These are phyloP conservation scores for Morus bassanus DNA, from an alignment of 2,797 vertebrate genomes.

Conservation along the genomic window DNA sequence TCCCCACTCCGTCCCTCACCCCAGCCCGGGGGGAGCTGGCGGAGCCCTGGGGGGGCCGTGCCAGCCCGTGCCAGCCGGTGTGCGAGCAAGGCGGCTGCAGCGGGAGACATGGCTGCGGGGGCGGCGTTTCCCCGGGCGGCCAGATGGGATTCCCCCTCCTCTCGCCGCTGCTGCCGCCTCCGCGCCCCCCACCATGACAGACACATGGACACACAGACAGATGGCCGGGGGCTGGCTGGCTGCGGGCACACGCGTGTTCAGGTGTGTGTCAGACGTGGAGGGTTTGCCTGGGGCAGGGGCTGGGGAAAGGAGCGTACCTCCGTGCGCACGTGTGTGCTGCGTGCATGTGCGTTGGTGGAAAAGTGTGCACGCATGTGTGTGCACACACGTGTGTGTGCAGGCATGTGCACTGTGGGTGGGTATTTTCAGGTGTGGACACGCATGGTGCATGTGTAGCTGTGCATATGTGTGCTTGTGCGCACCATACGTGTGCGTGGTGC, in stretches of 20 bases:
- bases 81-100: neutral
- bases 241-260: neutral
- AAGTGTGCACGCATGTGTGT: neutral
- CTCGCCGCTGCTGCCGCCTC: neutral
- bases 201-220: neutral
- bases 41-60: neutral
- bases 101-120: neutral
- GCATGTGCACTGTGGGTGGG: neutral
- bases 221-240: neutral
- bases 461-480: neutral
- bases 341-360: neutral
- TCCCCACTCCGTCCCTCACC: neutral
- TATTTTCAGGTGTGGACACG: neutral
- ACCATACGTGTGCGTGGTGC: no score
- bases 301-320: neutral
- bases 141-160: neutral
- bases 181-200: neutral
- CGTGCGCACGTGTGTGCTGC: neutral
- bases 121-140: neutral
- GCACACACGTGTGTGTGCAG: no score
- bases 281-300: neutral
- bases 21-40: neutral
- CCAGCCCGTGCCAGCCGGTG: neutral
- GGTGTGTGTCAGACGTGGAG: neutral
- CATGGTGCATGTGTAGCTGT: rapidly evolving